Base-by-base conservation (phyloP, 2,888 invertebrate genomes). In the Loripinus fragilis region DNA sequence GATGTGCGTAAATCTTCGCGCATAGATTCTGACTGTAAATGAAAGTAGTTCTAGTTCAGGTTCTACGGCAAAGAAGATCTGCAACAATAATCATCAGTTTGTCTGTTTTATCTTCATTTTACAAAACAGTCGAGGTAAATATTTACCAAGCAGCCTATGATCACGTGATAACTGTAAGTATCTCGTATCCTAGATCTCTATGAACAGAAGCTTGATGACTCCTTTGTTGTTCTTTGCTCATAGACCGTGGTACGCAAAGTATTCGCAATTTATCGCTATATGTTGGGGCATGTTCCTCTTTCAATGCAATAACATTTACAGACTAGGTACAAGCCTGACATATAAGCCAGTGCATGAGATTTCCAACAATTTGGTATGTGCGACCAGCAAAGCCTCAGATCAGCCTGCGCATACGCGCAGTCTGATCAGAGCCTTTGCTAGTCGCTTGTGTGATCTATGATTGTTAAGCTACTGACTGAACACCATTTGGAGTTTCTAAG, bases 191-290 rank as follows among this genome's bases (percentile, higher is more conserved):
- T 17, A 60, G 23, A 33, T 60, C 60, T 33, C 12, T 60, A 33
- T 60, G 60, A 60, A 28, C 60, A 60, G 55, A 71, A 50, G 75
- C 68, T 64, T 77, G 71, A 76, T 73, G 42, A 65, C 67, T 74
- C 71, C 79, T 82, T 79, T 82, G 82, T 82, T 82, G 77, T 82
- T 82, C 76, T 79, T 76, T 79, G 82, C 75, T 79, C 79, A 79
- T 35, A 38, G 65, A 75, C 66, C 69, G 55, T 74, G 74, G 45
- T 28, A 48, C 28, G 38, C 42, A 73, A 74, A 65, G 70, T 33
- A 68, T 77, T 79, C 69, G 67, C 72, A 82, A 82, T 82, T 82
- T 82, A 82, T 82, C 82, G 82, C 82, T 71, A 77, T 71, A 33
- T 60, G 60, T 20, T 60, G 30, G 33, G 28, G 33, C 33, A 60